Evolutionary conservation across 2,888 invertebrate species (phyloP), one percentile per base, ranked within the genome.

Genomic region (Pammene fasciana): DNA sequence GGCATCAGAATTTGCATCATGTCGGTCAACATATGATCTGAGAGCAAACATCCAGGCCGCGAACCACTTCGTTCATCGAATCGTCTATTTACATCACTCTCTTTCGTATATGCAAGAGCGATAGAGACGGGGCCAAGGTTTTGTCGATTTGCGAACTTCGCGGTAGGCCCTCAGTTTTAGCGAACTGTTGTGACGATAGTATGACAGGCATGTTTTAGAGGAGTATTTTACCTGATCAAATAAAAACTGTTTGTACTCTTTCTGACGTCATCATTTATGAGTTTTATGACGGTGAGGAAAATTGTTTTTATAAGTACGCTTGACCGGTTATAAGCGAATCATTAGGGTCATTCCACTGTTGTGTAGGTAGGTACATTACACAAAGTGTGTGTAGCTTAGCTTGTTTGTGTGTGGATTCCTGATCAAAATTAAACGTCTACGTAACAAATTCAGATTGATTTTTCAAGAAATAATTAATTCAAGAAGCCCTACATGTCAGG

Each of bases 1-100:
- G 68, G 62, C 62, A 64, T 68, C 18, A 70, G 46, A 60, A 38
- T 68, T 68, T 59, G 59, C 65, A 65, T 68, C 65, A 68, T 54
- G 16, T 65, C 38, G 60, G 60, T 65, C 70, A 70, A 65, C 41
- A 65, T 34, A 38, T 38, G 68, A 64, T 68, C 50, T 34, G 11
- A 41, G 9, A 54, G 68, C 41, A 70, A 70, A 60, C 48, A 65
- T 7, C n/a, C n/a, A n/a, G n/a, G n/a, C n/a, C n/a, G n/a, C n/a
- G n/a, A n/a, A n/a, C n/a, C n/a, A n/a, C n/a, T n/a, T n/a, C n/a
- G n/a, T n/a, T n/a, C n/a, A n/a, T n/a, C n/a, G n/a, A n/a, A n/a
- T n/a, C n/a, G n/a, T n/a, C n/a, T n/a, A n/a, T n/a, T n/a, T n/a
- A n/a, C n/a, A n/a, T n/a, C n/a, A n/a, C n/a, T n/a, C n/a, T n/a